phyloP scores from a whole-genome alignment of 2,888 invertebrate genomes.

The Scaptomyza polygonia region DNA sequence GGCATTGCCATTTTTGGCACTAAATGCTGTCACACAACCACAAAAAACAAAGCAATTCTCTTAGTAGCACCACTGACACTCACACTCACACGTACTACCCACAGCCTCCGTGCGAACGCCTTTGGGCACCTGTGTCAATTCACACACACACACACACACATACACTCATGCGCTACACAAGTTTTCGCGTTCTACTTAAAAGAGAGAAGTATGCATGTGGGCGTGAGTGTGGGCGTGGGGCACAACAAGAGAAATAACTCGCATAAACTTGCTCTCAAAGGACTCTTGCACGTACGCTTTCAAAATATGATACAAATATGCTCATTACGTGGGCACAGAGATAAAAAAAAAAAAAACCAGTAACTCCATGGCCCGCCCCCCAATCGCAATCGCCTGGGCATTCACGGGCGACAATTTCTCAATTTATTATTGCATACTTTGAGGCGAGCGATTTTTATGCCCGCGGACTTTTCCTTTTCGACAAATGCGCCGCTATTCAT shows the following conservation, averaged over 20 bases:
- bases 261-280: slow-evolving; percentile 75
- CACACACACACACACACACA: slow-evolving; percentile 4
- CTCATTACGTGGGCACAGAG: slow-evolving; percentile 69
- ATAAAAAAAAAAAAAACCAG: background rate
- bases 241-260: slow-evolving; percentile 60
- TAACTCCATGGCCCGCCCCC: too few species aligned
- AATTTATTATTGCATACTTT: slow-evolving; percentile 78
- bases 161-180: slow-evolving; percentile 20
- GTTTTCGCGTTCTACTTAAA: slow-evolving; percentile 50
- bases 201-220: slow-evolving; percentile 27
- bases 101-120: slow-evolving; percentile 17
- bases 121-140: slow-evolving; percentile 65
- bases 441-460: slow-evolving; percentile 56
- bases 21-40: slow-evolving; percentile 59
- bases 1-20: slow-evolving; percentile 53
- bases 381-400: too few species aligned
- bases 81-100: background rate
- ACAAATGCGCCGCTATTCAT: slow-evolving; percentile 19
- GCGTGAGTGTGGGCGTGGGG: too few species aligned
- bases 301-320: slow-evolving; percentile 77
- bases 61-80: too few species aligned
- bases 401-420: slow-evolving; percentile 62
- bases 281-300: slow-evolving; percentile 56
- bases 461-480: slow-evolving; percentile 17
- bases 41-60: slow-evolving; percentile 47